phyloP scores from a whole-genome alignment of 1,140 invertebrate genomes.

The Geopemphigus sp. region DNA sequence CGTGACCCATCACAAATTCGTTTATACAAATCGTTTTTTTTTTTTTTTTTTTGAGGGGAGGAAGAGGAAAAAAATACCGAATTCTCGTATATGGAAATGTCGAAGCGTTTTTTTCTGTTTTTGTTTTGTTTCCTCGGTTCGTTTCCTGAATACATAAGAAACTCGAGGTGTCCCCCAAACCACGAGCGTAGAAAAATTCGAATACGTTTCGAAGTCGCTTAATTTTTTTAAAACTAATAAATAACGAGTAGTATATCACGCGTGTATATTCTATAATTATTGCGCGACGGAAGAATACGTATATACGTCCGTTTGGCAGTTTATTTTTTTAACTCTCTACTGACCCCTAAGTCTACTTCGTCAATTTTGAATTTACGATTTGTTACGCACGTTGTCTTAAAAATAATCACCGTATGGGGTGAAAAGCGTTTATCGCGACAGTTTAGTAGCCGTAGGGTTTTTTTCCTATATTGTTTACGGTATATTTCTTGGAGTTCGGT shows the following conservation, averaged over 20 bases:
- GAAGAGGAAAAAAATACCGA: neutral
- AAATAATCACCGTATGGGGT: neutral
- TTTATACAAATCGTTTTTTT: slow-evolving; percentile 13
- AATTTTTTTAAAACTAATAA: slow-evolving; percentile 13
- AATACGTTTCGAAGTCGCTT: neutral
- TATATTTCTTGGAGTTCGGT: too few species aligned
- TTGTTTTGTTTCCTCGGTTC: neutral
- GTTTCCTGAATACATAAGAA: slow-evolving; percentile 3
- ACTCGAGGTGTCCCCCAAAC: neutral
- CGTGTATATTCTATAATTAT: neutral
- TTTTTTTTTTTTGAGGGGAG: too few species aligned
- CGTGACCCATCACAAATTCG: slow-evolving; percentile 24
- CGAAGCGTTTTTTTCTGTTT: neutral
- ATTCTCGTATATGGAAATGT: neutral
- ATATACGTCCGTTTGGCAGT: neutral
- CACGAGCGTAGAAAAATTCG: neutral
- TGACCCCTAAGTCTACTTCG: too few species aligned
- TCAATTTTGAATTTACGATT: neutral
- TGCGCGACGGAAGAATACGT: neutral
- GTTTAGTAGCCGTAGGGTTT: neutral
- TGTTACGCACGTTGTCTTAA: neutral
- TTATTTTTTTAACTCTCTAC: neutral
- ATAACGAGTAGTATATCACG: neutral
- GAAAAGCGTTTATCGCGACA: neutral
- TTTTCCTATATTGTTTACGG: too few species aligned